Base-by-base conservation (phyloP, 2,113 vertebrate genomes). In the Macquaria ambigua region DNA sequence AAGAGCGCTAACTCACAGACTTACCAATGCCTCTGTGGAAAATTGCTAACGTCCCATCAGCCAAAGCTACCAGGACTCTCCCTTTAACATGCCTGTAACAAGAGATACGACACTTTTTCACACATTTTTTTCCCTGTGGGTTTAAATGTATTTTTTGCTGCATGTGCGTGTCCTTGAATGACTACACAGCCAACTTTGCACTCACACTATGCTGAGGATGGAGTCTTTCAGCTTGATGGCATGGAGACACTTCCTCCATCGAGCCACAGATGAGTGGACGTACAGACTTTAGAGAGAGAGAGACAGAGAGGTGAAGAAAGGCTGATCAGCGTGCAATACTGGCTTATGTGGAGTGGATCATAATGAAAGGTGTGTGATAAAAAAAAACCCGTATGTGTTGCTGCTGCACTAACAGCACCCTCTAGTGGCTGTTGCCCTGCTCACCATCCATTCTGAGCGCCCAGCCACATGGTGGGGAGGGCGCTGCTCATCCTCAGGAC, bases 171-270 rank as follows among this genome's bases (percentile, higher is more conserved):
- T 77, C 3, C 9, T 23, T 79, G 14, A 70, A 34, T 4, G 39
- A 84, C 64, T n/a, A 4, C 43, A 37, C 11, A 21, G 25, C 5
- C 1, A 5, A 67, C 59, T 37, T 14, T 59, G 20, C 77, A 96
- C 98, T 92, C 95, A 99, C 98, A 99, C 98, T 52, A 99, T 94
- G 89, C 97, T 97, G 78, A 99, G 96, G 48, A 99, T 99, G 0
- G 98, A 98, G 89, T 99, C 98, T 93, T 99, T 99, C 72, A 99
- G 96, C 93, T 98, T 99, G 93, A 99, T 99, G 0, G 98, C 98
- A 69, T 99, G 98, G 71, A 99, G 97, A 94, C 98, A 99, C 87
- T 98, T 99, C 94, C 97, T 99, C 98, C 98, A 99, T 87, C 97
- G 96, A 74, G 97, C 97, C 66, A 99, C 97, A 0, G 98, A 97